Base-by-base conservation (phyloP, 2,888 invertebrate genomes). In the Baccha elongata region DNA sequence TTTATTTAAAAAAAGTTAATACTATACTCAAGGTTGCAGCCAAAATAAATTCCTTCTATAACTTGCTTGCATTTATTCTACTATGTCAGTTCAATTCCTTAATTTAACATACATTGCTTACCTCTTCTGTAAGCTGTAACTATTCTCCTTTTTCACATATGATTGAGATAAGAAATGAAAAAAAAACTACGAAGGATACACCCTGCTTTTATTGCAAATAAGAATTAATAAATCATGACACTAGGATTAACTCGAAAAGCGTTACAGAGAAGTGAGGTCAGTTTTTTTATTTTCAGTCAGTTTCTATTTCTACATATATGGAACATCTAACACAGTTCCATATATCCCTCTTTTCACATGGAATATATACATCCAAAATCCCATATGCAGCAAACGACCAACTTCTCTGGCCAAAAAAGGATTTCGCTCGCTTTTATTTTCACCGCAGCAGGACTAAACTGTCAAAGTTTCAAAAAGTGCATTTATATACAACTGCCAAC, bases 391-490 rank as follows among this genome's bases (percentile, higher is more conserved):
- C 71, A 76, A 72, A 75, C 69, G 19, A 73, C 26, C 68, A 53
- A 35, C 26, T 58, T 40, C 8, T 29, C 29, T 72, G 64, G 42
- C 68, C 55, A 55, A 68, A 71, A 67, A 73, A 68, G 58, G 55
- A 72, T 76, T 81, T 76, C 40, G 68, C 72, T 55, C 73, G 76
- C 78, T 83, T 68, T 83, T 68, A 62, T 83, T 83, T 73, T 73
- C 73, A 83, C 83, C 83, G 78, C 83, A 83, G 78, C 83, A 83
- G 83, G 83, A 83, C 83, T 78, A 62, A 83, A 83, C 83, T 78
- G 83, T 83, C 83, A 83, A 83, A 83, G 83, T 83, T 78, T 78
- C 83, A 73, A 83, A 83, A 83, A 83, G 83, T 83, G 78, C 83
- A 83, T 83, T 83, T 83, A 83, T 83, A 83, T 83, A 83, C 83